phyloP scores from a whole-genome alignment of 64 coral and sea anemone genomes.

The Montipora sp. region DNA sequence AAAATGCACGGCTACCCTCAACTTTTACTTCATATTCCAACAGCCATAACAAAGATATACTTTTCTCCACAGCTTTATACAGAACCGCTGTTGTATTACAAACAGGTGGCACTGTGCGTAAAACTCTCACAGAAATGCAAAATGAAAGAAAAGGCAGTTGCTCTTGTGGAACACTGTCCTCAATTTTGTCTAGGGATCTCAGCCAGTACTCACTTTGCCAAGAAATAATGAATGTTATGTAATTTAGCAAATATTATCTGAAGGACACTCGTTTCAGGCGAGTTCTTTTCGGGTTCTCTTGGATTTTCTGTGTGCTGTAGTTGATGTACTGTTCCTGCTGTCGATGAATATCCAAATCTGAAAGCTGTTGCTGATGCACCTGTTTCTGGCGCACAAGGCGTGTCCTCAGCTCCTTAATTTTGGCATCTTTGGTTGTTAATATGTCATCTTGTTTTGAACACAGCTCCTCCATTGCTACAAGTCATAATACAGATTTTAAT shows the following conservation, averaged over 20 bases:
- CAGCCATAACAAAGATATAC: no score
- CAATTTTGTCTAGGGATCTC: no score
- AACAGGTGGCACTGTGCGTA: no score
- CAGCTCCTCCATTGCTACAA: slow-evolving; percentile 93
- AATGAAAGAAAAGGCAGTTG: no score
- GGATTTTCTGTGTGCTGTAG: slow-evolving; percentile 72
- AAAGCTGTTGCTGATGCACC: slow-evolving; percentile 84
- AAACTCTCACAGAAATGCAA: no score
- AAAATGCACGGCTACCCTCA: no score
- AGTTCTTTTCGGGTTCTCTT: slow-evolving; percentile 59
- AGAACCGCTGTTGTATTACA: no score
- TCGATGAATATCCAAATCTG: slow-evolving; percentile 90
- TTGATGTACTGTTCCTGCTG: slow-evolving; percentile 95
- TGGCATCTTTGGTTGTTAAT: slow-evolving; percentile 93
- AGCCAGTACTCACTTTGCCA: no score
- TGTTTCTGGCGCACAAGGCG: slow-evolving; percentile 87
- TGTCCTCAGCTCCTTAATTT: slow-evolving; percentile 90
- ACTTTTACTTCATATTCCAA: no score
- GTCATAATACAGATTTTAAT: not conserved
- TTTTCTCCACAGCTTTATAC: no score
- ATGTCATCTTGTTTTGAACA: slow-evolving; percentile 93
- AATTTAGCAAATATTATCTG: slow-evolving; percentile 58
- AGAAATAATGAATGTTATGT: not conserved
- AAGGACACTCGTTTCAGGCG: slow-evolving; percentile 78
- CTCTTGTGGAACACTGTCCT: no score